Conservation (phyloP, 2,797 vertebrate genomes). For the Sebastes itinus region DNA sequence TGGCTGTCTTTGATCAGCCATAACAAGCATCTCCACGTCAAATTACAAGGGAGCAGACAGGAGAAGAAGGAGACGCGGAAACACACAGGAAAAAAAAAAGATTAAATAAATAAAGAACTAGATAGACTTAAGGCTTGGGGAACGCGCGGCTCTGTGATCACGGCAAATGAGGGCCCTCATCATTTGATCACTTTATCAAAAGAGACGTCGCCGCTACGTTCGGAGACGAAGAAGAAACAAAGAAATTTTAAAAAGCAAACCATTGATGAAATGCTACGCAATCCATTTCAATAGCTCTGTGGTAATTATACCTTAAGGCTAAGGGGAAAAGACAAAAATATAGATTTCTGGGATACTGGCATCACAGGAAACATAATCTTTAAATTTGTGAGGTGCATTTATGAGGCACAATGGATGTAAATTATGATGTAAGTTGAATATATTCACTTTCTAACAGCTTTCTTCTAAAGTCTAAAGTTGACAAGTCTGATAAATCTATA, state of each 20-base stretch:
- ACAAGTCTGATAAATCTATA: neutral
- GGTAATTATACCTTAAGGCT: conserved; percentile 38
- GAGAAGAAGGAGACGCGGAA: conserved; percentile 48
- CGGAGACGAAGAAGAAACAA: conserved; percentile 51
- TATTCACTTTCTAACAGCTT: neutral
- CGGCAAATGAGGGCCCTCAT: conserved; percentile 65
- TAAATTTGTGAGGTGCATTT: neutral
- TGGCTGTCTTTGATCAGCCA: conserved; percentile 79
- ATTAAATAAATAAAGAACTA: conserved; percentile 58
- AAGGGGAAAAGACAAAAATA: conserved; percentile 5
- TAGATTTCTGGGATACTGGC: neutral
- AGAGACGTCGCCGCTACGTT: conserved; percentile 44
- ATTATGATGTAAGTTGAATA: neutral
- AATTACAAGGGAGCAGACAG: conserved; percentile 75
- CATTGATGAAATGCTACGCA: conserved; percentile 74
- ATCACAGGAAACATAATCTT: conserved; percentile 2
- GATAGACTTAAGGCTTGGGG: conserved; percentile 28
- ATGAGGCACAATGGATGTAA: neutral
- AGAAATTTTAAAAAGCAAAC: conserved; percentile 37
- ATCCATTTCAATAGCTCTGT: conserved; percentile 47
- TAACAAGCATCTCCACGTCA: conserved; percentile 84
- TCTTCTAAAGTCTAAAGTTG: neutral
- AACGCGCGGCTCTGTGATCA: conserved; percentile 70
- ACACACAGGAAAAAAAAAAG: conserved; percentile 29
- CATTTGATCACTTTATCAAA: conserved; percentile 77